Evolutionary conservation across 1,140 invertebrate genomes (phyloP).

Genomic region (Hormaphis cornu): DNA sequence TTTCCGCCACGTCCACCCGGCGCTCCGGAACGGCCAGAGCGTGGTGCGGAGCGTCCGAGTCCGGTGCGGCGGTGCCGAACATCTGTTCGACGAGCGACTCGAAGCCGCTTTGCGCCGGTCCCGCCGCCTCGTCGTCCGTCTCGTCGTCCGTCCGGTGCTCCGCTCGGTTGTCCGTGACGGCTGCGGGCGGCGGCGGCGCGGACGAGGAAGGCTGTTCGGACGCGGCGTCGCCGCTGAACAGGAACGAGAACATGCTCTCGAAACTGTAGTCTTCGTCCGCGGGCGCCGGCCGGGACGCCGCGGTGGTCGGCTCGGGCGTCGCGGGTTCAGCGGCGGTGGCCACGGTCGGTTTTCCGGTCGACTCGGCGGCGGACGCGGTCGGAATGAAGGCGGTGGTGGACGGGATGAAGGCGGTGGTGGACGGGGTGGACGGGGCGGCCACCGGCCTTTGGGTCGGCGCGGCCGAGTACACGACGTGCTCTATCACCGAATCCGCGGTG

Average conservation of each 20-base stretch:
- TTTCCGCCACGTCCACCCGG: too few relatives aligned
- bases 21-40: background rate
- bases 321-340: background rate
- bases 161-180: background rate
- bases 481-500: background rate
- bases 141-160: slow-evolving; percentile 18
- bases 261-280: slow-evolving; percentile 25
- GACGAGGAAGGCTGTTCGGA: background rate
- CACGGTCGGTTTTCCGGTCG: background rate
- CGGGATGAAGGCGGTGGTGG: background rate
- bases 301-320: background rate
- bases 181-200: background rate
- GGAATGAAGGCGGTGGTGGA: background rate
- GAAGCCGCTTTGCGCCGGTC: background rate
- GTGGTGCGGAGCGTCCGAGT: background rate
- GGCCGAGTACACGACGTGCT: slow-evolving; percentile 8
- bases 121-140: background rate
- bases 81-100: background rate
- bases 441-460: too few relatives aligned
- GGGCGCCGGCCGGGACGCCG: background rate
- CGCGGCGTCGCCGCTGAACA: background rate
- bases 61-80: background rate
- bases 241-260: slow-evolving; percentile 30
- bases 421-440: background rate
- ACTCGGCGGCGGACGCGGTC: background rate